Base-by-base conservation (phyloP, 2,888 invertebrate genomes). In the Cataglyphis cursor region DNA sequence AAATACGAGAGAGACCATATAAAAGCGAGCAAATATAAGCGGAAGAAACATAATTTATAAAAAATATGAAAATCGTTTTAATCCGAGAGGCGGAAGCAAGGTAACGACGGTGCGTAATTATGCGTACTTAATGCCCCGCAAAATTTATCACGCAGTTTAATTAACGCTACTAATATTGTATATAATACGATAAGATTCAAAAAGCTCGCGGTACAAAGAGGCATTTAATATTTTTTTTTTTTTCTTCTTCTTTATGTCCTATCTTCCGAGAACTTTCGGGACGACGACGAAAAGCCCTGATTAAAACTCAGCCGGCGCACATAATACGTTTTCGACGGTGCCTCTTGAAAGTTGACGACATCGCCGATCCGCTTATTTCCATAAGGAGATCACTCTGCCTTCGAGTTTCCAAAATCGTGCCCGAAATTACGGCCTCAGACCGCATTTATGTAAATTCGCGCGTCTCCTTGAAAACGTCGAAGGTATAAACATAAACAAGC, bases 321-420 rank as follows among this genome's bases (percentile, higher is more conserved):
- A 35, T 61, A 83, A 83, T 80, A n/a, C 57, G 38, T 70, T 61
- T 78, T 64, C 72, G n/a, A 57, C 78, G 64, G 18, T 28, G 54
- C 68, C 38, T 64, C 80, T 80, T 64, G 24, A 83, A 83, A 83
- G 74, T 83, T 83, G 68, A 5, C 41, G 80, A 83, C 80, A 76
- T 61, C 70, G 31, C 8, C 82, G 48, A 80, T 62, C 62, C 62
- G 31, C 64, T 62, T 66, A 76, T 66, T 54, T 51, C 51, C 66
- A 62, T 80, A 64, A 83, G 51, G 12, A 31, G 41, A 73, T 81
- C 66, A 24, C 54, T 57, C 51, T 28, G 6, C 44, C 31, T 51
- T n/a, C 28, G 48, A 66, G 31, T 76, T 82, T 76, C 35, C 66
- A 35, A 57, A 76, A 76, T 82, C 51, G 12, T 38, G 64, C 5